These are phyloP conservation scores for Aethina tumida DNA, from an alignment of 1,140 invertebrate species.

Conservation along the genomic window DNA sequence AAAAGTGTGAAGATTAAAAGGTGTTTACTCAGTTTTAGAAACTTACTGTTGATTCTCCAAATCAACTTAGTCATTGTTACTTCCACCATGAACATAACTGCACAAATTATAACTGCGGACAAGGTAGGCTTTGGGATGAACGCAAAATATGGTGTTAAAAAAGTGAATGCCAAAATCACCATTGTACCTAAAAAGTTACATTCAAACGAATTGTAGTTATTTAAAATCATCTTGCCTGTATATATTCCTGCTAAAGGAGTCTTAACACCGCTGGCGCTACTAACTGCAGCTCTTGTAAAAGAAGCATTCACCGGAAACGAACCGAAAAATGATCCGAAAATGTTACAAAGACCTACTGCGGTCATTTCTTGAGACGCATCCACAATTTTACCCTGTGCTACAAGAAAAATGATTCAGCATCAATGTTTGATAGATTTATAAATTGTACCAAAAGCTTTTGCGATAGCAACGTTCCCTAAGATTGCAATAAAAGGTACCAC, in stretches of 20 bases:
- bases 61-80: conserved; percentile 46
- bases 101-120: conserved; percentile 56
- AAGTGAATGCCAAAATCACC: conserved; percentile 41
- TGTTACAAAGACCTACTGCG: conserved; percentile 56
- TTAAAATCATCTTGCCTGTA: conserved; percentile 36
- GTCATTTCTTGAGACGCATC: conserved; percentile 61
- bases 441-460: conserved; percentile 66
- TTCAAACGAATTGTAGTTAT: conserved; percentile 6
- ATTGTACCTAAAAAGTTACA: conserved; percentile 47
- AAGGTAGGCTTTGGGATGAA: conserved; percentile 59
- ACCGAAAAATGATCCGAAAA: conserved; percentile 60
- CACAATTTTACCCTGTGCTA: conserved; percentile 41
- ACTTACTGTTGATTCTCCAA: conserved; percentile 55
- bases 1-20: conserved; percentile 32
- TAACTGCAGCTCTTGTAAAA: conserved; percentile 64
- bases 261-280: conserved; percentile 62
- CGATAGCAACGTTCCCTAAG: conserved; percentile 77
- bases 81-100: conserved; percentile 61
- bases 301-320: conserved; percentile 65
- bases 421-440: neutral
- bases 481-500: conserved; percentile 71
- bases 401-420: conserved; percentile 10
- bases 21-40: conserved; percentile 1
- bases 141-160: conserved; percentile 59
- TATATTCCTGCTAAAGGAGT: conserved; percentile 63